Evolutionary conservation across 1,140 invertebrate genomes (phyloP), one percentile per base, ranked within the genome.

Genomic region (Lepidurus couesii): DNA sequence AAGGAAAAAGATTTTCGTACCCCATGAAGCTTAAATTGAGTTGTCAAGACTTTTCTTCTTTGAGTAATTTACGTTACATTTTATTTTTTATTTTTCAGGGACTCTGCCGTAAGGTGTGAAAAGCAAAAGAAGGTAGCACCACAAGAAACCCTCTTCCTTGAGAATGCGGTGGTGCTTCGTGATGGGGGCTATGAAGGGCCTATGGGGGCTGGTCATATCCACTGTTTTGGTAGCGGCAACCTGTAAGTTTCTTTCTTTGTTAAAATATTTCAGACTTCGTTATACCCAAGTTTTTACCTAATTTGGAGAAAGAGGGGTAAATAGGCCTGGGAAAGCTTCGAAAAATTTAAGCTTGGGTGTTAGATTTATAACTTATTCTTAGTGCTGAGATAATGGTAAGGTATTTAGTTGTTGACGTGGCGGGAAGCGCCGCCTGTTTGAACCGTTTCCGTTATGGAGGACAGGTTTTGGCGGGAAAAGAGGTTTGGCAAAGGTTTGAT

Each of bases 131-230:
- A 16, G 21, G 53, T 11, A 47, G 45, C 10, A 47, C 45, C 13
- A 13, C 7, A 7, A 65, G 21, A 65, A 65, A 21, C 53, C 53
- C 16, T 65, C 34, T 34, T 34, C 34, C 53, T 11, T 7, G 21
- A 21, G 53, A 65, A 65, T 65, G 53, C 53, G 53, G 21, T 65
- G 53, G 53, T 65, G 53, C 53, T 13, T 65, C 53, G 13, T 65
- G 8, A 65, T n/a, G 13, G 53, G 53, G 53, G 53, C 53, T 21
- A 65, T 65, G 53, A 65, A 21, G 53, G 53, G 53, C 53, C 53
- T 65, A 65, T 65, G 53, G 53, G 53, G 53, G 53, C 53, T 65
- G 53, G 21, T 65, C 13, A 13, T 65, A n/a, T 65, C 53, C 5
- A 65, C 53, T 21, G 21, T 16, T 21, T 13, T 65, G 16, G 16